Conservation (phyloP, 2,888 invertebrate species). For the Epinotia nisella region DNA sequence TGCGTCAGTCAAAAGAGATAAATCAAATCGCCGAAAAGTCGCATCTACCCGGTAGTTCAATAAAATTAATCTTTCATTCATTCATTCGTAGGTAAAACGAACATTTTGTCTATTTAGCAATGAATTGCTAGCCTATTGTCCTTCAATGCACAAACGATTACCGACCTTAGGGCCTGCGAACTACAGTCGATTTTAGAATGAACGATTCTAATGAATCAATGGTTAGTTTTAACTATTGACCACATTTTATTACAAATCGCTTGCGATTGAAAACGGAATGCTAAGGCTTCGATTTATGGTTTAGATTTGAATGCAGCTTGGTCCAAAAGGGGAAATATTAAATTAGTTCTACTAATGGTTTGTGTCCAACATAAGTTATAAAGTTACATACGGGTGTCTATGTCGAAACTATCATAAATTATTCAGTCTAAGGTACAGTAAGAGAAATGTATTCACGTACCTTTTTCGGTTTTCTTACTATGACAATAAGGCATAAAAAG, state of each 20-base stretch:
- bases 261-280: conserved; percentile 2
- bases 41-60: conserved; percentile 12
- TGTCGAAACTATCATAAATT: not conserved
- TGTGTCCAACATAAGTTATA: conserved; percentile 16
- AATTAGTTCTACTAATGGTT: conserved; percentile 32
- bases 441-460: too few relatives aligned
- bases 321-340: conserved; percentile 21
- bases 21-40: not conserved
- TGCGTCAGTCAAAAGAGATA: too few relatives aligned
- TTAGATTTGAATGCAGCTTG: conserved; percentile 3
- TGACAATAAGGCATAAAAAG: too few relatives aligned
- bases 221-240: conserved; percentile 28
- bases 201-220: conserved; percentile 9
- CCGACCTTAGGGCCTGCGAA: not conserved
- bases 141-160: not conserved
- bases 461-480: too few relatives aligned
- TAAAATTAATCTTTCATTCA: conserved; percentile 15
- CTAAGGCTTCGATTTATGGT: conserved; percentile 5
- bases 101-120: conserved; percentile 33
- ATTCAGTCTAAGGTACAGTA: not conserved
- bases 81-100: conserved; percentile 27
- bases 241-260: conserved; percentile 28
- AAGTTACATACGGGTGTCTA: conserved; percentile 13
- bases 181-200: conserved; percentile 2
- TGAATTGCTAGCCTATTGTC: conserved; percentile 35